Conservation (phyloP, 2,888 invertebrate genomes). For the Myopa tessellatipennis region DNA sequence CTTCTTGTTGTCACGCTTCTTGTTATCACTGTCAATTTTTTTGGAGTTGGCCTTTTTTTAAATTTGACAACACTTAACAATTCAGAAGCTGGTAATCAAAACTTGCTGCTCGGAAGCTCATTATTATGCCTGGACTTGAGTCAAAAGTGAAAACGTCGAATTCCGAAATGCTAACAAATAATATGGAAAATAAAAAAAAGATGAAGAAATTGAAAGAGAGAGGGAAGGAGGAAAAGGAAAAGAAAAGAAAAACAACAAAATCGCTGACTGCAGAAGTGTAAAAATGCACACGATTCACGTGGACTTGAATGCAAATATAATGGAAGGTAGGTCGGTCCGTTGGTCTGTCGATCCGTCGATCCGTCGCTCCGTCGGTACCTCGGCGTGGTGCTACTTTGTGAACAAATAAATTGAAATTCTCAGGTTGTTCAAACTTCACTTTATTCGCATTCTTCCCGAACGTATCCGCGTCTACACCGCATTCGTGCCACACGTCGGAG, state of each 20-base stretch:
- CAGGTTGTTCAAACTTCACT: neutral
- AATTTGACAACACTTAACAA: too few species aligned
- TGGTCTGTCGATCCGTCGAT: neutral
- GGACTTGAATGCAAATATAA: neutral
- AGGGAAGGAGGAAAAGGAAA: constrained; percentile 1
- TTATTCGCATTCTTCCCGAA: neutral
- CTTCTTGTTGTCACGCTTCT: too few species aligned
- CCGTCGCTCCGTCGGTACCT: too few species aligned
- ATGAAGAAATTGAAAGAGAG: neutral
- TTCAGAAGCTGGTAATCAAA: neutral
- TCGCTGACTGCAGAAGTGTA: neutral
- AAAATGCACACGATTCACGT: neutral
- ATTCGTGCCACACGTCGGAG: neutral
- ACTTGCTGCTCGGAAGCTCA: constrained; percentile 7
- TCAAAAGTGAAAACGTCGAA: constrained; percentile 63
- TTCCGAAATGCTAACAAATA: constrained; percentile 52
- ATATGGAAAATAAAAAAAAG: constrained; percentile 11
- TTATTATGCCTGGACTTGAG: constrained; percentile 44
- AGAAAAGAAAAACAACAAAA: constrained; percentile 17
- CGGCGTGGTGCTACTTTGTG: too few species aligned
- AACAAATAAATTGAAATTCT: neutral
- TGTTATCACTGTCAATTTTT: too few species aligned
- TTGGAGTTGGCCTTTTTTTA: too few species aligned
- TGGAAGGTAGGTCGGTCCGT: neutral
- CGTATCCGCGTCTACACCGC: neutral